A percentile compares a stretch with the other conserved stretches of the same genome.
Conservation (phyloP, 1,140 invertebrate genomes). For the Nebria ingens region DNA sequence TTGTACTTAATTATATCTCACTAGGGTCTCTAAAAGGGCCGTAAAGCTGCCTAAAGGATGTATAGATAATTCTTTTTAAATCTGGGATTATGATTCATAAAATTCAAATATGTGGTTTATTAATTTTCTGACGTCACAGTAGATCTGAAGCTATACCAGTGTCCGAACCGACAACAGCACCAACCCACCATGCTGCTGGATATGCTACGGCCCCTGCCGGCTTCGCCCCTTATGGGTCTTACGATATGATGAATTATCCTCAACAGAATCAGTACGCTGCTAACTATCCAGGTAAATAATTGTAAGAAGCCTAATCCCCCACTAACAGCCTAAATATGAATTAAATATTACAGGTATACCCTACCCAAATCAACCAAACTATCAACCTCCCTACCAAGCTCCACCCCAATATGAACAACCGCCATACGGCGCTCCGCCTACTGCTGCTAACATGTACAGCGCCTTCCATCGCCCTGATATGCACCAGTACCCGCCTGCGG, state of each 20-base stretch:
- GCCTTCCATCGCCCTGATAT: conserved; percentile 11
- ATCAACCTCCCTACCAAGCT: conserved; percentile 6
- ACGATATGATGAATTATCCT: background rate
- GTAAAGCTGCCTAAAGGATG: too few species aligned
- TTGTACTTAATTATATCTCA: too few species aligned
- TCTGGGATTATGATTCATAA: background rate
- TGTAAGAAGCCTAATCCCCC: background rate
- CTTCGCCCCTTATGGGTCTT: background rate
- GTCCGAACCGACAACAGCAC: background rate
- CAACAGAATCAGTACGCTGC: background rate
- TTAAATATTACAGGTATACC: conserved; percentile 9
- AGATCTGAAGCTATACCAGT: background rate
- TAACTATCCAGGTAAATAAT: background rate
- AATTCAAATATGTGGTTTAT: too few species aligned
- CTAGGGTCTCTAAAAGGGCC: too few species aligned
- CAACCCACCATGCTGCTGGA: background rate
- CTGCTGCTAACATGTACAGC: background rate
- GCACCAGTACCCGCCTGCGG: background rate
- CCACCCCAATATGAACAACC: background rate
- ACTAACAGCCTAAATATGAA: background rate
- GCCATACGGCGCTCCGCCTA: background rate
- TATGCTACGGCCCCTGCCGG: background rate
- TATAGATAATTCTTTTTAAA: too few species aligned
- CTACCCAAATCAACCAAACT: conserved; percentile 1
- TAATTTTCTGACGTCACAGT: too few species aligned